Conservation (phyloP, 2,797 vertebrate species). For the Gallinago nigripennis region DNA sequence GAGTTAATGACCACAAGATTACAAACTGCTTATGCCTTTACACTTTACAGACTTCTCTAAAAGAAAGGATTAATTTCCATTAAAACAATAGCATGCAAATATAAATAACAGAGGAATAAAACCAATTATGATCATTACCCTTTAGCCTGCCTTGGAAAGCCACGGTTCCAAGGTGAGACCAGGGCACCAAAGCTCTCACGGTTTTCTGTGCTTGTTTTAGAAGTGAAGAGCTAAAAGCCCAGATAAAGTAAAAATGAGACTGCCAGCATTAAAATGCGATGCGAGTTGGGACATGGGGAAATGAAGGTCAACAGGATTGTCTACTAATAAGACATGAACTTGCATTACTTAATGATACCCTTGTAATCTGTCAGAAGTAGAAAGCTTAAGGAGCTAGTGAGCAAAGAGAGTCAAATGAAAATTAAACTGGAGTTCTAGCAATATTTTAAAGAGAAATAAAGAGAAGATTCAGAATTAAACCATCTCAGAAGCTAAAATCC, state of each 20-base stretch:
- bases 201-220: background rate
- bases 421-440: background rate
- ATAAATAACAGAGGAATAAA: background rate
- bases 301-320: conserved; percentile 62
- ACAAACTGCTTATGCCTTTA: background rate
- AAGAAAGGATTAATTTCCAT: background rate
- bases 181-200: background rate
- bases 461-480: background rate
- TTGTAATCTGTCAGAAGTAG: conserved; percentile 53
- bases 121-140: background rate
- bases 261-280: conserved; percentile 18
- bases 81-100: background rate
- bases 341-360: conserved; percentile 59
- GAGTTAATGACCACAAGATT: background rate
- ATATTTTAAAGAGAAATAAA: conserved; percentile 14
- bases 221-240: background rate
- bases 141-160: background rate
- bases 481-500: background rate
- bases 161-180: background rate
- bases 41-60: background rate
- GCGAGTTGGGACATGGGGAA: background rate
- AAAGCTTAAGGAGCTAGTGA: conserved; percentile 22
- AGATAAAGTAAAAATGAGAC: background rate
- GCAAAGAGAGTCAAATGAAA: conserved; percentile 28
- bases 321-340: conserved; percentile 60